Conservation (phyloP, 2,888 invertebrate species). For the Carabus problematicus region DNA sequence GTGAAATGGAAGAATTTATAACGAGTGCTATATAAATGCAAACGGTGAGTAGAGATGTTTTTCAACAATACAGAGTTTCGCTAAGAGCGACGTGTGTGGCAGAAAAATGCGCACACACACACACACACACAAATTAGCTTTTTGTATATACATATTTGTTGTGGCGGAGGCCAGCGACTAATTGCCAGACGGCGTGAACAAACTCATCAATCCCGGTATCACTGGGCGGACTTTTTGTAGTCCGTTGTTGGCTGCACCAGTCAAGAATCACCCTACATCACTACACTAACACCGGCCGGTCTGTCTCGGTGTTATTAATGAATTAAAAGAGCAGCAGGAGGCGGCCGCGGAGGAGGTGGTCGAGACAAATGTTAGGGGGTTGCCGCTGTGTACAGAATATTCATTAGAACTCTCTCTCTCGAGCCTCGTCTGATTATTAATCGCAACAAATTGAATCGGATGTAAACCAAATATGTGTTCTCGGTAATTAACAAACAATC, state of each 20-base stretch:
- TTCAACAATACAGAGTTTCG: too few species aligned
- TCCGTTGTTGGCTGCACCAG: too few species aligned
- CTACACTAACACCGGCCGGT: too few species aligned
- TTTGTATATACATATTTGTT: slow-evolving; percentile 22
- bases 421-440: slow-evolving; percentile 26
- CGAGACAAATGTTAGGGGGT: slow-evolving; percentile 31
- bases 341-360: slow-evolving; percentile 20
- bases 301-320: slow-evolving; percentile 28
- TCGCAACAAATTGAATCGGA: slow-evolving; percentile 36
- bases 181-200: slow-evolving; percentile 35
- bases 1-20: too few species aligned
- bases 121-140: slow-evolving; percentile 34
- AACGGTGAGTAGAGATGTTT: too few species aligned
- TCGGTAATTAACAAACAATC: slow-evolving; percentile 38
- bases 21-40: too few species aligned
- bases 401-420: slow-evolving; percentile 25
- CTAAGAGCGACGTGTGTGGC: slow-evolving; percentile 12
- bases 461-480: slow-evolving; percentile 40
- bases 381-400: slow-evolving; percentile 28
- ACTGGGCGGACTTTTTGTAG: slow-evolving; percentile 16
- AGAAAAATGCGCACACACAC: slow-evolving; percentile 1
- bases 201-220: slow-evolving; percentile 36
- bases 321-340: slow-evolving; percentile 30
- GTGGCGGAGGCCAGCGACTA: slow-evolving; percentile 24
- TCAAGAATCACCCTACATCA: too few species aligned